Evolutionary conservation across 2,797 vertebrate species (phyloP).

Genomic region (Chlorospingus flavigularis): DNA sequence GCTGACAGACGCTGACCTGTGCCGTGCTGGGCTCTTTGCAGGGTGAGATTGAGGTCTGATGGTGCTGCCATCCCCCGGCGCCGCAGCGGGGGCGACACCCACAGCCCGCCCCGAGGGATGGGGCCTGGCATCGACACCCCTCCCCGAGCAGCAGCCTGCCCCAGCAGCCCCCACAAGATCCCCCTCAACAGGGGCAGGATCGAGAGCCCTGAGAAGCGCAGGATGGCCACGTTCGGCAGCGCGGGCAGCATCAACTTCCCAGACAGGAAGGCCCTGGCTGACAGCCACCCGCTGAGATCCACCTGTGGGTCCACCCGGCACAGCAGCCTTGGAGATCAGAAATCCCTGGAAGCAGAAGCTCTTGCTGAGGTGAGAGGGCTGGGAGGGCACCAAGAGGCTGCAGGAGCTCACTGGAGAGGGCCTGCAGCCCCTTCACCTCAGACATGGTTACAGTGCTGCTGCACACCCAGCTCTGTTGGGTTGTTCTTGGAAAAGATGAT

Average conservation of each 20-base stretch:
- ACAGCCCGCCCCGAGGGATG: slow-evolving; percentile 84
- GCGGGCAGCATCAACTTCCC: slow-evolving; percentile 92
- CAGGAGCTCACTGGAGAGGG: neutral
- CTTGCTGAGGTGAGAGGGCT: slow-evolving; percentile 86
- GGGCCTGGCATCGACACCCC: slow-evolving; percentile 84
- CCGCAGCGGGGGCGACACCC: slow-evolving; percentile 83
- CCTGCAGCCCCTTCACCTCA: neutral
- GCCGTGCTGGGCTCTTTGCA: slow-evolving; percentile 64
- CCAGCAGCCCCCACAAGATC: slow-evolving; percentile 92
- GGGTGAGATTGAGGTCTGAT: slow-evolving; percentile 89
- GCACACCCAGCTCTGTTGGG: neutral
- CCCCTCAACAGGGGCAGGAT: slow-evolving; percentile 79
- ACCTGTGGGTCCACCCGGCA: slow-evolving; percentile 86
- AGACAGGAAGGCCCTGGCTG: slow-evolving; percentile 86
- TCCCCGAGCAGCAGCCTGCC: slow-evolving; percentile 87
- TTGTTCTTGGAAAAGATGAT: neutral
- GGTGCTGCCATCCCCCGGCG: slow-evolving; percentile 87
- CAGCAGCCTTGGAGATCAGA: slow-evolving; percentile 90
- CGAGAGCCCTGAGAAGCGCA: slow-evolving; percentile 90
- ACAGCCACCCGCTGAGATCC: slow-evolving; percentile 81
- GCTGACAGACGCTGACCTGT: neutral
- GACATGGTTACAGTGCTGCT: neutral
- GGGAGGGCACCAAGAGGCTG: neutral
- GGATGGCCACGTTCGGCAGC: slow-evolving; percentile 89
- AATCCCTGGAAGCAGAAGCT: slow-evolving; percentile 90